Evolutionary conservation across 2,888 invertebrate species (phyloP), one percentile per base, ranked within the genome.

Genomic region (Portevinia maculata): DNA sequence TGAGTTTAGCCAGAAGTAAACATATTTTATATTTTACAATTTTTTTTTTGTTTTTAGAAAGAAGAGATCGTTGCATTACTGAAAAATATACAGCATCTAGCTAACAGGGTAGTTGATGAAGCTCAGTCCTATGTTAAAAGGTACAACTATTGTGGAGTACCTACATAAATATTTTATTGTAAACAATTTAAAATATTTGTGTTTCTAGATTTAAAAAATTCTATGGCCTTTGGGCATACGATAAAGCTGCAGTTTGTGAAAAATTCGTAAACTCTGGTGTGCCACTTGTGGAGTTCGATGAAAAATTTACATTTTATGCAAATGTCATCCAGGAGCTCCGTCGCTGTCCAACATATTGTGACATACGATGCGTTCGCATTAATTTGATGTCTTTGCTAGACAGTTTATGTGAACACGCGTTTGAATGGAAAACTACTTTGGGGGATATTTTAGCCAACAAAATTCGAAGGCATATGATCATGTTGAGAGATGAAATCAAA

Each of bases 271-370:
- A 92, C 50, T 94, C 93, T 83, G 92, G 92, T 84, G 92, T 93
- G 5, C 92, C 93, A 4, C 91, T 95, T 5, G 91, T 92, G 41
- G 86, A 88, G 81, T 96, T 95, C 89, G 97, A 98, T 87, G 95
- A 97, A 86, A 96, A 95, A 88, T 95, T 98, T 87, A 94, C 94
- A 89, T 96, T 95, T 89, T 98, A 96, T 89, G 94, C 94, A 86
- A 94, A 94, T 84, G 94, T 96, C 6, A 93, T 96, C 15, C 91
- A 93, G 3, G 95, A 95, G 84, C 90, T 96, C 57, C 89, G 92
- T 8, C 88, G 87, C 0, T 93, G 94, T 87, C 91, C 92, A 5
- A 91, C 92, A 50, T 93, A 92, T 86, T 92, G 93, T 0, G 94
- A 95, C 85, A 91, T 96, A 28, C 93, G 92, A n/a, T 93, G 90